Conservation (phyloP, 1,140 invertebrate species). For the Papilio polytes region DNA sequence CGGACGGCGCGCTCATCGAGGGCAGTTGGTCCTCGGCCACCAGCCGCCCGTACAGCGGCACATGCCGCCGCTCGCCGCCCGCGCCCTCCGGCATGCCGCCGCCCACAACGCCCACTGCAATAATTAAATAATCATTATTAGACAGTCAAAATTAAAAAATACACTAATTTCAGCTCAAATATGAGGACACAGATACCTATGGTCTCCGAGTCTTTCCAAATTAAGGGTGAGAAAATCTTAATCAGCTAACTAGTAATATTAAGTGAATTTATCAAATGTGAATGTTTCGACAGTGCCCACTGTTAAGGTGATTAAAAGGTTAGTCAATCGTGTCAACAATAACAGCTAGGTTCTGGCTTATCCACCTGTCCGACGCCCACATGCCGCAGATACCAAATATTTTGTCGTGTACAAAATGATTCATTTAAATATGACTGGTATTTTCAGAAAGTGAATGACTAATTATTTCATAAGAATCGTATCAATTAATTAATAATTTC, state of each 20-base stretch:
- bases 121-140: slow-evolving; percentile 43
- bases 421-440: slow-evolving; percentile 43
- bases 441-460: slow-evolving; percentile 1
- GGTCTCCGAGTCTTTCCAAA: too few species aligned
- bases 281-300: slow-evolving; percentile 41
- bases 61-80: slow-evolving; percentile 86
- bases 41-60: slow-evolving; percentile 93
- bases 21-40: slow-evolving; percentile 94
- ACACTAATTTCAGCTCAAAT: neutral
- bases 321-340: slow-evolving; percentile 58
- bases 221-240: too few species aligned
- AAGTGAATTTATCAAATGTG: neutral
- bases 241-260: too few species aligned
- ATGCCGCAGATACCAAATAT: slow-evolving; percentile 47
- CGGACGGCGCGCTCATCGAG: slow-evolving; percentile 87
- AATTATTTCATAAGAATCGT: slow-evolving; percentile 4
- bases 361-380: slow-evolving; percentile 63
- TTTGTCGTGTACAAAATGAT: slow-evolving; percentile 48
- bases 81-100: slow-evolving; percentile 82
- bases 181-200: too few species aligned
- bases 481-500: neutral
- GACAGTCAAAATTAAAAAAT: neutral
- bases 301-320: slow-evolving; percentile 42
- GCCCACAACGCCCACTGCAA: slow-evolving; percentile 79
- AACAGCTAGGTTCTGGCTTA: slow-evolving; percentile 63